Base-by-base conservation (phyloP, 2,113 vertebrate genomes). In the Petrocephalus microphthalmus region DNA sequence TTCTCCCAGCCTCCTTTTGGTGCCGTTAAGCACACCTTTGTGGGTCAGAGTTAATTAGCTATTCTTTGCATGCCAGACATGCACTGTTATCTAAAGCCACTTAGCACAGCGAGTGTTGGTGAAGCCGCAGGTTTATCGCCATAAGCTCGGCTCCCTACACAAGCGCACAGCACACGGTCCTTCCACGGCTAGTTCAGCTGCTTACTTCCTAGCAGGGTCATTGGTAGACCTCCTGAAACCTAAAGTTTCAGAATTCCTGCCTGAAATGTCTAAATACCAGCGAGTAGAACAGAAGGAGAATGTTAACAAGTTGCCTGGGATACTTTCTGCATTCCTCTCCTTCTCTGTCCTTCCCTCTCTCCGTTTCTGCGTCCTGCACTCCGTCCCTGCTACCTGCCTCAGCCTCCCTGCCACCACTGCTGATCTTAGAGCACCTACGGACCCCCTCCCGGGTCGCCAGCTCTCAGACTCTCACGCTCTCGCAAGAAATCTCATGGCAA, bases 371-470 rank as follows among this genome's bases (percentile, higher is more conserved):
- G 11, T 47, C 13, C 49, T 2, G 3, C 87, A 52, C 33, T 37
- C 64, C 83, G n/a, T 89, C 67, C 33, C 33, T 67, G n/a, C n/a
- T 78, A 85, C 85, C 52, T 88, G 89, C 91, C 85, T 87, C 57
- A 88, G 57, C 90, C 74, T 87, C 86, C 37, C 87, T 87, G 33
- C 15, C 4, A 19, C 82, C 74, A n/a, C 51, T 74, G 89, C 81
- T 25, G 83, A 82, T 56, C 19, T 56, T 20, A n/a, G 54, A 45
- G 33, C 2, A 2, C 33, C 33, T 51, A n/a, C 2, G 10, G 15
- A 20, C 19, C 71, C 19, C 10, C 45, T 83, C 29, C 42, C 1
- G 42, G 42, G 42, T 42, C 3, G 42, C 42, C 42, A 42, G 42
- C 42, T 42, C 42, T 42, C 42, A 42, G 42, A 42, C 42, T 42